phyloP scores from a whole-genome alignment of 2,113 vertebrate genomes.

The Condylura cristata region DNA sequence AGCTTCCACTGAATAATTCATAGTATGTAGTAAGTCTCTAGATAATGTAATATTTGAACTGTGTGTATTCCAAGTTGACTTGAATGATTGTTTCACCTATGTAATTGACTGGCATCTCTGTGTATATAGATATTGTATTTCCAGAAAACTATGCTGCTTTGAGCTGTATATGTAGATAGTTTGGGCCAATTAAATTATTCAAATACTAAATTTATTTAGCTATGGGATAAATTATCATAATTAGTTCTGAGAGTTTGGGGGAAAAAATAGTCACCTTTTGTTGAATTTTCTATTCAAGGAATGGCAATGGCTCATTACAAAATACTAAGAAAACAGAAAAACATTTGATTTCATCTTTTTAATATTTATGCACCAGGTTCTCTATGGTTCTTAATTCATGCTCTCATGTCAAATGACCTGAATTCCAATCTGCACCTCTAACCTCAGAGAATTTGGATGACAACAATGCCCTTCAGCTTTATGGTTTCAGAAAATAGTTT shows the following conservation, averaged over 20 bases:
- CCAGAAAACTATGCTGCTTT: constrained; percentile 70
- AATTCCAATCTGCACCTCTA: neutral
- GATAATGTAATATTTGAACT: constrained; percentile 72
- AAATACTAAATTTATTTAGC: constrained; percentile 76
- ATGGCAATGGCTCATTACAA: constrained; percentile 73
- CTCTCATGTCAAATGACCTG: neutral
- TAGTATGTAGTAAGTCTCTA: neutral
- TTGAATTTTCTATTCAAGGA: constrained; percentile 64
- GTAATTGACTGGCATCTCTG: constrained; percentile 66
- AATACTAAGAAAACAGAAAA: constrained; percentile 48
- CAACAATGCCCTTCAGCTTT: neutral
- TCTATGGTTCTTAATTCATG: neutral
- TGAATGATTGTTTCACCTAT: constrained; percentile 59
- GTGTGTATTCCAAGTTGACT: constrained; percentile 61
- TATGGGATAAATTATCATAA: constrained; percentile 55
- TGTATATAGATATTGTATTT: constrained; percentile 55
- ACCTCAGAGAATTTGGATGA: neutral
- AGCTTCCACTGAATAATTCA: constrained; percentile 48
- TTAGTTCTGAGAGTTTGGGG: constrained; percentile 68
- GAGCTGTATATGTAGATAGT: constrained; percentile 69
- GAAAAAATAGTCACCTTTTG: constrained; percentile 63
- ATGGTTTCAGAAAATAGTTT: neutral
- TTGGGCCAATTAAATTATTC: constrained; percentile 81
- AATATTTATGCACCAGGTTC: neutral
- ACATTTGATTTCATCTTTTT: constrained; percentile 53